Evolutionary conservation across 2,797 vertebrate genomes (phyloP).

Genomic region (Manis javanica): DNA sequence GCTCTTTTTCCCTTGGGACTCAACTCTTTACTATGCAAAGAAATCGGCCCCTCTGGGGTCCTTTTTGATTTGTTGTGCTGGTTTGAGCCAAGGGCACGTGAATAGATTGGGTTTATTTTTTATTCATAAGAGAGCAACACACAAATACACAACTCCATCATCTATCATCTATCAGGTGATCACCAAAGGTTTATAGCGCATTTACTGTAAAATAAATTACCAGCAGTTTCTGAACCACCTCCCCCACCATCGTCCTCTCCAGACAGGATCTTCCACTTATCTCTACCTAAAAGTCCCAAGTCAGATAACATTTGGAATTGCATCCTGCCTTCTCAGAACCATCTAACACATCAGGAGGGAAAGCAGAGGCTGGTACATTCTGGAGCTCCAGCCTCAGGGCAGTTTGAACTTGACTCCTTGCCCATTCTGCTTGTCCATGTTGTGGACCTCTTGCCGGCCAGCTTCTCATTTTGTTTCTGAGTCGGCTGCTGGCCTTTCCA

Average conservation of each 20-base stretch:
- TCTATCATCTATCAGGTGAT: not conserved
- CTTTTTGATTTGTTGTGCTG: not conserved
- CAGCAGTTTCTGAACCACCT: not conserved
- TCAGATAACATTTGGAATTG: conserved; percentile 10
- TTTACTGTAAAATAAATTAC: not conserved
- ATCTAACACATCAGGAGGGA: not conserved
- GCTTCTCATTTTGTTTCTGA: not conserved
- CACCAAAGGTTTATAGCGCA: not conserved
- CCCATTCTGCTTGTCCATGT: not conserved
- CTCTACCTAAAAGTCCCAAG: conserved; percentile 58
- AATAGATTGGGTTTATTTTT: not conserved
- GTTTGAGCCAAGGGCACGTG: not conserved
- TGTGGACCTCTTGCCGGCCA: not conserved
- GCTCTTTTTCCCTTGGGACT: not conserved
- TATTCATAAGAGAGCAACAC: not conserved
- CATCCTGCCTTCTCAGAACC: conserved; percentile 72
- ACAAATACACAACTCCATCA: too few species aligned
- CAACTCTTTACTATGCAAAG: not conserved
- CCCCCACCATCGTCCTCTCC: not conserved
- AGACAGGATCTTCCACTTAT: conserved; percentile 54
- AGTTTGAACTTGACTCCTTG: not conserved
- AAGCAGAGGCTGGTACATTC: not conserved
- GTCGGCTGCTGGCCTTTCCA: not conserved
- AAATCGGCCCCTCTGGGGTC: not conserved
- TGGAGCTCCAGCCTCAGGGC: conserved; percentile 29